Percentiles rank a stretch among this genome's conserved stretches.
phyloP scores from a whole-genome alignment of 1,140 invertebrate genomes.

The Aphelinus certus region DNA sequence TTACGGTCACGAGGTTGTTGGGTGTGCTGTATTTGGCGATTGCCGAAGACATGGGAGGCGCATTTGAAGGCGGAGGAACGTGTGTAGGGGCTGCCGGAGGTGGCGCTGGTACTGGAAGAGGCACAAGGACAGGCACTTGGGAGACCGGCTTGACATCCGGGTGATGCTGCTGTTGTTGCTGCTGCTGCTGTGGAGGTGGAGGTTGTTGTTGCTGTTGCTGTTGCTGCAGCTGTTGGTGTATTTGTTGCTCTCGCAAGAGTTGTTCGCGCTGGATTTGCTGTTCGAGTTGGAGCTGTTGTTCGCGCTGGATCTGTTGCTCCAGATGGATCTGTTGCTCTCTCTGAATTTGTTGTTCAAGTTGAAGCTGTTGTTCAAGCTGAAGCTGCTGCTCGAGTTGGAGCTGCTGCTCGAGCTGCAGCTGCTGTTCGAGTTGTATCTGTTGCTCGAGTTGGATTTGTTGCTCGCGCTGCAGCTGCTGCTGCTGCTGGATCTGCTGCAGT shows the following conservation, averaged over 20 bases:
- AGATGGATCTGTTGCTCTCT: constrained; percentile 4
- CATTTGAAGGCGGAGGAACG: constrained; percentile 49
- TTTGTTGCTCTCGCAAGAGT: background rate
- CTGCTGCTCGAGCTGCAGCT: constrained; percentile 18
- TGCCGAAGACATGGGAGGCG: constrained; percentile 56
- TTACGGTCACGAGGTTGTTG: constrained; percentile 60
- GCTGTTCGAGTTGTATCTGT: constrained; percentile 13
- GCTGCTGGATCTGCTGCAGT: background rate
- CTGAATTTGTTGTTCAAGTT: constrained; percentile 2
- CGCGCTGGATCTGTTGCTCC: constrained; percentile 7
- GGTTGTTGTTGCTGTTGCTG: constrained; percentile 14
- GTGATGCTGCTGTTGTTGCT: constrained; percentile 10
- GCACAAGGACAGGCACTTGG: constrained; percentile 52
- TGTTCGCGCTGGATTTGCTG: constrained; percentile 3
- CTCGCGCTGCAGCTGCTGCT: constrained; percentile 1
- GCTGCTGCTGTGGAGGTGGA: constrained; percentile 3
- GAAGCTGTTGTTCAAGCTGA: background rate
- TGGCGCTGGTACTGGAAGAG: constrained; percentile 47
- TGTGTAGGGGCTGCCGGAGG: constrained; percentile 47
- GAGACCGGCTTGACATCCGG: constrained; percentile 28
- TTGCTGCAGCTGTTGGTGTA: background rate
- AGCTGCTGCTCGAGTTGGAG: constrained; percentile 18
- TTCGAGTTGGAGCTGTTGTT: background rate
- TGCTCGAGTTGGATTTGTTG: constrained; percentile 25
- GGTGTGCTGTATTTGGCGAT: constrained; percentile 60